Base-by-base conservation (phyloP, 2,113 vertebrate species). In the Seriola rivoliana region DNA sequence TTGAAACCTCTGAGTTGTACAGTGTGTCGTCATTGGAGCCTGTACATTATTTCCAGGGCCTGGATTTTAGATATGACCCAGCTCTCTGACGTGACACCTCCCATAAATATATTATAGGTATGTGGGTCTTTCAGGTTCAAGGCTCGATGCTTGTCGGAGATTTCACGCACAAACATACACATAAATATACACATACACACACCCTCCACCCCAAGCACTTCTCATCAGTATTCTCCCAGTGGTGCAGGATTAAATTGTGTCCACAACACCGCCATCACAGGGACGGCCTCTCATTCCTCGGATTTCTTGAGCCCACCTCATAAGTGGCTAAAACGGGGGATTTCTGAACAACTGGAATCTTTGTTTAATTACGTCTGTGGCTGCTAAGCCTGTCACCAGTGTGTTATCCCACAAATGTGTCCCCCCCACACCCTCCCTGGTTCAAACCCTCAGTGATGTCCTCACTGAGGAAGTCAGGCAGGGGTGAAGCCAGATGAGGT, bases 171-270 rank as follows among this genome's bases (percentile, higher is more conserved):
- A 7, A 19, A 50, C 57, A 69, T 29, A 58, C 50, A 74, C 70
- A 52, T 40, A 60, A 29, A 54, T 17, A 23, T 69, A 63, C 38
- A 16, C 75, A 40, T 25, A 46, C 75, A 71, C 52, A 23, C 3
- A 1, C 64, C 9, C 60, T 8, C 52, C 29, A 25, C 44, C 29
- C 54, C 10, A 25, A 78, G 66, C 21, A 32, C 75, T 68, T 83
- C 87, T 85, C 71, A 90, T 91, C 85, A 88, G 82, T 89, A 91
- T 91, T 88, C 65, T 84, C 64, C 77, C 68, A 70, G 76, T 12
- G 70, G 65, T 75, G 75, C 60, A 78, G 84, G 84, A 92, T 81
- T 88, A 86, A 81, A 85, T 32, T 80, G 38, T 67, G 78, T 88
- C 78, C 38, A 58, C 70, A 67, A 42, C 40, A 42, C 72, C 5